A percentile compares a stretch with the other conserved stretches of the same genome.
phyloP scores from a whole-genome alignment of 2,113 vertebrate species.

The Mirza zaza region DNA sequence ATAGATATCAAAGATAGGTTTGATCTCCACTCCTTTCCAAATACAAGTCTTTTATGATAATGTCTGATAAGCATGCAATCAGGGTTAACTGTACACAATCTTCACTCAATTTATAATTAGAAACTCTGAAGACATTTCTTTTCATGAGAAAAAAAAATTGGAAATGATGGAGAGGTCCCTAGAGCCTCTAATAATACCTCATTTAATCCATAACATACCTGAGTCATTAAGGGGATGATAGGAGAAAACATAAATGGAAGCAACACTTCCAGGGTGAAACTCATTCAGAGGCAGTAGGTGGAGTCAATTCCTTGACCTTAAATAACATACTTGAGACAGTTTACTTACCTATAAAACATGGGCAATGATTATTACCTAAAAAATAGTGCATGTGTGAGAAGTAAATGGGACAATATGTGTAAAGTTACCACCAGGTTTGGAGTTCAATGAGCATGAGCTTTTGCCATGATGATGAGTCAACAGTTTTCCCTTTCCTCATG shows the following conservation, averaged over 20 bases:
- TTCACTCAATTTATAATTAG: not conserved
- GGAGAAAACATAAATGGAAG: not conserved
- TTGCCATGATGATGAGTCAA: not conserved
- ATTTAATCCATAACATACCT: not conserved
- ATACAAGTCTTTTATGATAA: not conserved
- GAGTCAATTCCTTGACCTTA: not conserved
- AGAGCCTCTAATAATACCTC: not conserved
- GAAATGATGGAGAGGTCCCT: not conserved
- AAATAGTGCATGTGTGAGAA: not conserved
- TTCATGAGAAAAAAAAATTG: not conserved
- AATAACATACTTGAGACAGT: not conserved
- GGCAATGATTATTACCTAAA: not conserved
- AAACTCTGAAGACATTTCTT: not conserved
- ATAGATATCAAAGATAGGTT: not conserved
- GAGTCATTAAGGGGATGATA: not conserved
- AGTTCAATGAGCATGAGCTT: not conserved
- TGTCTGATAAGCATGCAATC: not conserved
- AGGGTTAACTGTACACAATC: not conserved
- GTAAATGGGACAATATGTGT: not conserved
- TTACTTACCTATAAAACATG: not conserved
- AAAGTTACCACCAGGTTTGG: not conserved
- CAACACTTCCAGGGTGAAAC: not conserved
- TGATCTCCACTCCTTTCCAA: not conserved
- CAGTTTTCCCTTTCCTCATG: not conserved
- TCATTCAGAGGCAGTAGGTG: not conserved